Evolutionary conservation across 2,888 invertebrate species (phyloP), one percentile per base, ranked within the genome.

Genomic region (Drosophila emarginata): DNA sequence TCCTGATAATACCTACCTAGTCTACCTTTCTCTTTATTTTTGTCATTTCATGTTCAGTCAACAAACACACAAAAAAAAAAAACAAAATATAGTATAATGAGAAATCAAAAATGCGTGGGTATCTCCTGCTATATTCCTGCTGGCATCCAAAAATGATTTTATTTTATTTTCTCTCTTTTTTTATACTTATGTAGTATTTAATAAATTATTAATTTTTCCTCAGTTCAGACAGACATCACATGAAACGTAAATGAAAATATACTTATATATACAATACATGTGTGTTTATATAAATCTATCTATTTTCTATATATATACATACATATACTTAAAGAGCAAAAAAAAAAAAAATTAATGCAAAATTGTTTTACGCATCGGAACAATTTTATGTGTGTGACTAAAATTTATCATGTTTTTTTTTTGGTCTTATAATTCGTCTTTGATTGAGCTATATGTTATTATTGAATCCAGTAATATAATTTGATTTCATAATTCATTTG

Each of bases 181-280:
- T 60, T 85, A 61, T 64, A 45, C 54, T 61, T 66, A 56, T 74
- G 67, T 80, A 79, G 80, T 77, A 87, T 82, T 87, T 79, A 82
- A 82, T 82, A 88, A 88, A 88, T 82, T 82, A 88, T 82, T 88
- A 82, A 88, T 77, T 82, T 82, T 73, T 61, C 71, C 80, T 68
- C 61, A 65, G 64, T 67, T 71, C 58, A 65, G 64, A 64, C 78
- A 62, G 77, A 76, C 85, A 81, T 81, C 86, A 81, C 82, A 81
- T 74, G 72, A 68, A 63, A 84, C 86, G 81, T 74, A 85, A 84
- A 81, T 84, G 69, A 67, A 60, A 12, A 45, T 21, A 45, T 21
- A 18, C 11, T 12, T 12, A 45, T 45, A 45, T 45, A 45, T 21
- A 45, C 45, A 45, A 45, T 45, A 12, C 7, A 45, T 21, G 4